Evolutionary conservation across 2,888 invertebrate genomes (phyloP), one percentile per base, ranked within the genome.

Genomic region (Watsonalla cultraria): DNA sequence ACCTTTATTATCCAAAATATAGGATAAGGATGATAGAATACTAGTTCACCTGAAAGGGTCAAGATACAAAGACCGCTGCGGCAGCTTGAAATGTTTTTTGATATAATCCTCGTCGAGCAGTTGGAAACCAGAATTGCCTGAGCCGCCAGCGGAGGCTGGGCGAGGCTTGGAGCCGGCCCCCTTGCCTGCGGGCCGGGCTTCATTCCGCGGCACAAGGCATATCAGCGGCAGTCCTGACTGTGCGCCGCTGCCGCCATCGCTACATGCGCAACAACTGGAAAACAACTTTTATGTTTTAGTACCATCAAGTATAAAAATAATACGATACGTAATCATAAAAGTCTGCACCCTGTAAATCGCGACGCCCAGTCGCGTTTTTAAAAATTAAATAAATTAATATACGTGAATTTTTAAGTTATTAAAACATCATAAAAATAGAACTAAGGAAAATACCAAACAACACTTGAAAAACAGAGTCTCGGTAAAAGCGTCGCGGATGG

Each of bases 151-250:
- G 0, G 71, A 39, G 0, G 62, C 49, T 5, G 70, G 61, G 6
- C 63, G 63, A 4, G 71, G 59, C 55, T 59, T 54, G 15, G 59
- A 57, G n/a, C 59, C 37, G 42, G 58, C 53, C 8, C 55, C 54
- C 7, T 57, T 48, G 53, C 47, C 52, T 0, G 59, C 46, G 47
- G 53, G 33, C 4, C 49, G 47, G 5, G 61, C 63, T 0, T 63
- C 78, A 8, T 79, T 82, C 14, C 84, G 80, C 0, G 89, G 89
- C 53, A 89, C 88, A 54, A 90, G 69, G 63, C 89, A 89, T 57
- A 89, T 80, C 45, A 90, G 72, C 0, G 88, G 89, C 59, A 86
- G 65, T 55, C 63, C 68, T 6, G 76, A 48, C 13, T 73, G 71
- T 8, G 60, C 67, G 24, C 61, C 63, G 52, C 65, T 58, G 53